Evolutionary conservation across 2,113 vertebrate genomes (phyloP).

Genomic region (Clupea harengus): DNA sequence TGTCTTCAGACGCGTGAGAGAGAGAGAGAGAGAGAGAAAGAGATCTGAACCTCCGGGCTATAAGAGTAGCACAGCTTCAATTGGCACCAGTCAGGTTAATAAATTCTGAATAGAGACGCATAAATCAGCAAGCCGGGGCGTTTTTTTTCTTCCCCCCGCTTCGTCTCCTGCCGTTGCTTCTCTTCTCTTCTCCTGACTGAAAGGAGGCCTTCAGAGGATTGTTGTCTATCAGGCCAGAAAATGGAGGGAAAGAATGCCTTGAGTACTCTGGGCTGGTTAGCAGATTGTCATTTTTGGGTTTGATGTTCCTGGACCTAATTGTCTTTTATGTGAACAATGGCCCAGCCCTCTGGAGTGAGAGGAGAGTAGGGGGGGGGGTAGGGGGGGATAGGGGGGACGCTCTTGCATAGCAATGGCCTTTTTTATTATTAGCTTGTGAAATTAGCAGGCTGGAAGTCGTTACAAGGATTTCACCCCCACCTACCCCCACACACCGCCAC

Average conservation of each 20-base stretch:
- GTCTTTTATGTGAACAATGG: conserved; percentile 93
- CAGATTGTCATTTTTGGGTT: conserved; percentile 88
- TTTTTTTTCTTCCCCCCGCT: conserved; percentile 57
- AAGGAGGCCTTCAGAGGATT: conserved; percentile 75
- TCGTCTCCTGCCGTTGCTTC: conserved; percentile 18
- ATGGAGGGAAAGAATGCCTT: conserved; percentile 70
- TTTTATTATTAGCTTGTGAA: conserved; percentile 91
- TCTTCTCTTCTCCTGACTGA: conserved; percentile 38
- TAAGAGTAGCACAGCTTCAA: conserved; percentile 61
- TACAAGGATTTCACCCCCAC: conserved; percentile 76
- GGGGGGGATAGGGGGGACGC: conserved; percentile 67
- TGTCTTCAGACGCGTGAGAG: conserved; percentile 68
- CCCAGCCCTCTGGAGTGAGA: conserved; percentile 78
- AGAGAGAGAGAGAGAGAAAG: background rate
- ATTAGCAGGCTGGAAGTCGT: conserved; percentile 89
- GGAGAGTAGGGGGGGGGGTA: conserved; percentile 55
- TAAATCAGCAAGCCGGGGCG: conserved; percentile 72
- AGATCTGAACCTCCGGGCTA: conserved; percentile 73
- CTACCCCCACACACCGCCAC: conserved; percentile 19
- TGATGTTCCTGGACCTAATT: conserved; percentile 90
- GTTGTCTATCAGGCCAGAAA: conserved; percentile 77
- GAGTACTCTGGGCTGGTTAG: conserved; percentile 78
- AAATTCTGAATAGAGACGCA: conserved; percentile 78
- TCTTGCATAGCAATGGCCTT: conserved; percentile 87
- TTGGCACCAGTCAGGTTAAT: conserved; percentile 76